Evolutionary conservation across 2,888 invertebrate species (phyloP), one percentile per base, ranked within the genome.

Genomic region (Lymantria dispar): DNA sequence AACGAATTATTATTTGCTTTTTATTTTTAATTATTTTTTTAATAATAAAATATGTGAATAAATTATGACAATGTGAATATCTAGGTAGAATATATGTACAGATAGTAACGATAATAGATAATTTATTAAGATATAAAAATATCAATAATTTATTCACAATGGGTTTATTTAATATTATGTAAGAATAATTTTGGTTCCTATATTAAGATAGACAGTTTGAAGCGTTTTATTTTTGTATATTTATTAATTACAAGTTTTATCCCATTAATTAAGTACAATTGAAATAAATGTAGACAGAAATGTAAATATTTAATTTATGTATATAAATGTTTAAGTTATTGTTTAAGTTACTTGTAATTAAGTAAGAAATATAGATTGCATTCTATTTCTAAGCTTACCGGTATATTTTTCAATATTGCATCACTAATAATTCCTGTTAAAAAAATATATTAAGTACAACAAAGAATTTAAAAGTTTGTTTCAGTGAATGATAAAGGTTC

Each of bases 161-260:
- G 76, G 74, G 69, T 71, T 73, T 72, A 72, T 48, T 56, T 64
- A 68, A 68, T 64, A 68, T 71, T 72, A 74, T 62, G 68, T 67
- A 61, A 72, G 69, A 78, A 72, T 77, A 72, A 79, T 84, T 89
- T 91, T 90, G 88, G 90, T 91, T 91, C 90, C 90, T 91, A 91
- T 86, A 76, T 76, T 89, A 87, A 87, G 87, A 82, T 87, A 85
- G 77, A 79, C 77, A 76, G 67, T 71, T 69, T 73, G 68, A 71
- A 61, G 78, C 74, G 78, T 85, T 80, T 83, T 76, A n/a, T 22
- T 80, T 83, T 76, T 79, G 76, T 86, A 82, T 86, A 85, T 87
- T 85, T 42, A n/a, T 42, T 83, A 85, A 70, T 68, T 67, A 71
- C 72, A 61, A 66, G 65, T 68, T 63, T 74, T 64, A 62, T 58